Base-by-base conservation (phyloP, 1,140 invertebrate species). In the Delia radicum region DNA sequence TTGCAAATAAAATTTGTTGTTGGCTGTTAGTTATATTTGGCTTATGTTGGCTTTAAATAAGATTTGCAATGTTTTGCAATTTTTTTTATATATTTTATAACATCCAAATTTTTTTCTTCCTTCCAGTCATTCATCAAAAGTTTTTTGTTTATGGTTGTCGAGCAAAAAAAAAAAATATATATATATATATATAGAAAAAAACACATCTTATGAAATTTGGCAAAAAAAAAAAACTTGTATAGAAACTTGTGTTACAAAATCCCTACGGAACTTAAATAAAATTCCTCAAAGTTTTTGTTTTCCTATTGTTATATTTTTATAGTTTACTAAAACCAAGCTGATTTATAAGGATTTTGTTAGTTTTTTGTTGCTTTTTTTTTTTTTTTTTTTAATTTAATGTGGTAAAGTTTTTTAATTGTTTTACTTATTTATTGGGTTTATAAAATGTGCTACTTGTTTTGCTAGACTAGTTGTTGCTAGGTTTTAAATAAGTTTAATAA, bases 381-480 rank as follows among this genome's bases (percentile, higher is more conserved):
- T 63, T 63, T 63, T 63, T 27, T 5, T 27, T 63, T 63, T 63
- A 15, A 21, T 27, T 63, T 26, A 4, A 8, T 55, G 46, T 31
- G 29, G 65, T 33, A 69, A 33, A 33, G 15, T 15, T 69, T 69
- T 33, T 69, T 69, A 69, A 69, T 69, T 69, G 65, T 33, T 69
- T 69, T 69, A 33, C 65, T 33, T 33, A 69, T 69, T 69, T 69
- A 69, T 69, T n/a, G 21, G 65, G 28, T 33, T 69, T 33, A n/a
- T 69, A 69, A 69, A 69, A n/a, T 69, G 21, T 55, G 7, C 21
- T 55, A 18, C 2, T 18, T 15, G 18, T 42, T 42, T 42, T 42
- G 12, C 33, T 42, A 15, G 12, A n/a, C n/a, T n/a, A n/a, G n/a
- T n/a, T n/a, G n/a, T n/a, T n/a, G n/a, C n/a, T n/a, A n/a, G n/a